Base-by-base conservation (phyloP, 2,888 invertebrate species). In the Zootermopsis nevadensis region DNA sequence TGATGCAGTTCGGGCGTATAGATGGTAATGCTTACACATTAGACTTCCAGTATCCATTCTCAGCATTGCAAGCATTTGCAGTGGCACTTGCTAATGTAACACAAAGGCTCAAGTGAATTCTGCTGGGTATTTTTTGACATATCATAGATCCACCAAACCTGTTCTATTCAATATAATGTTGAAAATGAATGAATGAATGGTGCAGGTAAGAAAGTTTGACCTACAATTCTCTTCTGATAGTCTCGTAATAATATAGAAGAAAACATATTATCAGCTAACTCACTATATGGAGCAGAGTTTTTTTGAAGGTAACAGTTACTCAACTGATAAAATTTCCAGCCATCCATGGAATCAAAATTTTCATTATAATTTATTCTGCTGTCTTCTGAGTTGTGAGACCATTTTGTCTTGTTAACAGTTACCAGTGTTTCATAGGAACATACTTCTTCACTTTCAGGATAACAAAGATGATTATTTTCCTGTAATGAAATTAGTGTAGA, bases 1-100 rank as follows among this genome's bases (percentile, higher is more conserved):
- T 99, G 85, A 99, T 99, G 98, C 99, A 99, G 91, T 99, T 99
- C 90, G 99, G 99, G 22, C 94, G 99, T 84, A 99, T 99, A 87
- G 99, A 99, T 91, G 97, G 97, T 87, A 99, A 99, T 89, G 98
- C 99, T 74, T 99, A 99, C 91, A 99, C 99, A 0, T 91, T 99
- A 88, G 99, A 99, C 92, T 99, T 99, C 91, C 98, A 99, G 90
- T 97, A 98, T 90, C 99, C 99, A 48, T 99, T 99, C 91, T 97
- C 98, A 84, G 98, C 99, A 86, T 93, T 99, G 85, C 99, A 99
- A 91, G 99, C 99, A 84, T 99, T 99, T 91, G 98, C 98, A 82
- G 99, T 99, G 84, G 99, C 99, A 85, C 93, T 99, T 88, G 98
- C 98, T 86, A 98, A 97, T 90, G 97, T 98, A 86, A 98, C 98